Base-by-base conservation (phyloP, 1,140 invertebrate genomes). In the Paracyclopina nana region DNA sequence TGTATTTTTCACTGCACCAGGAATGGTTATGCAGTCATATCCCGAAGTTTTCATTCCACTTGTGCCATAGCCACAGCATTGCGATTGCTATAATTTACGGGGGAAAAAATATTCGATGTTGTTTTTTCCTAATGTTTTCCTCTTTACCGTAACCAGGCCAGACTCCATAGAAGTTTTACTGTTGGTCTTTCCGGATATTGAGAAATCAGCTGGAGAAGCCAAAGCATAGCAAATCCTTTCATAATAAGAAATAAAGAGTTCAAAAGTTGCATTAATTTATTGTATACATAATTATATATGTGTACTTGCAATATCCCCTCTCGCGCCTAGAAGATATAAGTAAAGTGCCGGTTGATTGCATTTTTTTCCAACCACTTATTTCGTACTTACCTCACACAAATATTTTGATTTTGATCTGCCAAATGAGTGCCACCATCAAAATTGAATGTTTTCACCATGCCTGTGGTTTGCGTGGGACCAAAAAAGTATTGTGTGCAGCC, bases 401-500 rank as follows among this genome's bases (percentile, higher is more conserved):
- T 48, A 14, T 27, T 48, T 26, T 48, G 45, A 29, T 48, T 28
- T 18, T 48, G 45, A 30, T 48, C 30, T 11, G 45, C 45, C 16
- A 48, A 27, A 48, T 48, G 45, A 12, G 18, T 24, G 12, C 45
- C 28, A 2, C 45, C 45, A 3, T 26, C 20, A 28, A 26, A 48
- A 48, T 48, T 48, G 28, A n/a, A 48, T 26, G 45, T 25, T 5
- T 22, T 12, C n/a, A 48, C 45, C 8, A 9, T 22, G 9, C 14
- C 14, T 16, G 45, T 29, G 6, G 18, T 12, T 12, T 24, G 4
- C 41, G 53, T 42, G 30, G 20, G 53, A 2, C 45, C 45, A 31
- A 48, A 48, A 28, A 28, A 48, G 20, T 27, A 48, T 12, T 48
- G 45, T 28, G 45, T 48, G 27, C 45, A 48, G 1, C 45, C 45